phyloP scores from a whole-genome alignment of 92 coral and sea anemone species.

The Epizoanthus scotinus region DNA sequence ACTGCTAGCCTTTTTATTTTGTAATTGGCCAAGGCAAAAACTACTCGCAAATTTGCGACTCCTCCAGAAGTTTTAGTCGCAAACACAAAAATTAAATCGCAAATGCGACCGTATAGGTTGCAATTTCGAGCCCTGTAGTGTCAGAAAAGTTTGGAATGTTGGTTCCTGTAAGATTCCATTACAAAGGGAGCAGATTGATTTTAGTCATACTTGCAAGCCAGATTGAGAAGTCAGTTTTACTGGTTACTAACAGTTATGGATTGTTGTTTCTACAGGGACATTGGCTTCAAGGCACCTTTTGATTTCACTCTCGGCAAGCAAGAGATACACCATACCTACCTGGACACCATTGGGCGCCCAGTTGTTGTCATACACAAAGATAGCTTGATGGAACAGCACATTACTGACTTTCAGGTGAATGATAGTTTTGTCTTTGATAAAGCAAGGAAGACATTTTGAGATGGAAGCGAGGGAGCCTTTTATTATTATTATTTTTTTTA shows the following conservation, averaged over 20 bases:
- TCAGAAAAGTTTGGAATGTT: too few species aligned
- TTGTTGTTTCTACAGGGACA: conserved; percentile 58
- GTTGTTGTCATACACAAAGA: conserved; percentile 76
- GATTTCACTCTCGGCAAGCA: conserved; percentile 74
- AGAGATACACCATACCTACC: conserved; percentile 86
- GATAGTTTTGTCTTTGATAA: not conserved
- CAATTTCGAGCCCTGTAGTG: too few species aligned
- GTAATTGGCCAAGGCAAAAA: too few species aligned
- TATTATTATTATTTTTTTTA: too few species aligned
- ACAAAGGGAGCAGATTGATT: too few species aligned
- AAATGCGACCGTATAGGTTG: too few species aligned
- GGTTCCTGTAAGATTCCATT: too few species aligned
- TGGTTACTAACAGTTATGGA: not conserved
- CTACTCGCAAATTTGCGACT: too few species aligned
- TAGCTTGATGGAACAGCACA: conserved; percentile 90
- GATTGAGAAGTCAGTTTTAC: not conserved
- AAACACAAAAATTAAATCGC: too few species aligned
- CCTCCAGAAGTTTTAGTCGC: too few species aligned
- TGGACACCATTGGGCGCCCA: conserved; percentile 96
- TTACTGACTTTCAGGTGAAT: conserved; percentile 92
- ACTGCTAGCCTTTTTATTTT: too few species aligned
- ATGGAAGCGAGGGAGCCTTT: too few species aligned
- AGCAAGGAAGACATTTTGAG: not conserved
- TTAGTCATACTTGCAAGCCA: not conserved
- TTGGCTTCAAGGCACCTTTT: conserved; percentile 84